Conservation (phyloP, 2,888 invertebrate genomes). For the Limnephilus lunatus region DNA sequence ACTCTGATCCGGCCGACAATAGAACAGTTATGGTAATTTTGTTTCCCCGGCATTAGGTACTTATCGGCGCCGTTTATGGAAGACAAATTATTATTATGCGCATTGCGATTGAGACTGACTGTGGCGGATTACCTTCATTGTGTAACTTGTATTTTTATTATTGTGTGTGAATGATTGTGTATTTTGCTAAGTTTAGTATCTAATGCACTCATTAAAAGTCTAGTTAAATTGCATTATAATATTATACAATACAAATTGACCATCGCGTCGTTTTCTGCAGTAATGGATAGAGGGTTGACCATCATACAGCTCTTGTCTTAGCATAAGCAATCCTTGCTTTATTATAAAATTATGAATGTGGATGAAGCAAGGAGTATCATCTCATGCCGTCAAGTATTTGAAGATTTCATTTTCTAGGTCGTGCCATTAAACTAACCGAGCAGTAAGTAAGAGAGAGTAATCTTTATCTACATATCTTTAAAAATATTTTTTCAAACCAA, state of each 20-base stretch:
- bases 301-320: not conserved
- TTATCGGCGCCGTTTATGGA: slow-evolving; percentile 37
- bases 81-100: slow-evolving; percentile 31
- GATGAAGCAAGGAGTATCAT: no score
- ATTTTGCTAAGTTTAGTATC: no score
- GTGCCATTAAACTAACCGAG: no score
- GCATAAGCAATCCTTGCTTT: no score
- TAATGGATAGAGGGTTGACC: not conserved
- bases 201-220: no score
- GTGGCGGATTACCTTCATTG: slow-evolving; percentile 5
- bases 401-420: no score
- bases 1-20: slow-evolving; percentile 49
- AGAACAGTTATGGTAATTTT: slow-evolving; percentile 57
- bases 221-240: not conserved
- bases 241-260: not conserved
- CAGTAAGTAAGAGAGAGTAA: no score
- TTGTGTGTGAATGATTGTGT: no score
- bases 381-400: no score
- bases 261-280: not conserved
- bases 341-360: no score
- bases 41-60: slow-evolving; percentile 34
- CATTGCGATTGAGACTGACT: slow-evolving; percentile 19
- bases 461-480: no score
- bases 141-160: not conserved
- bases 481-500: no score